Evolutionary conservation across 2,888 invertebrate genomes (phyloP).

Genomic region (Laspeyria flexula): DNA sequence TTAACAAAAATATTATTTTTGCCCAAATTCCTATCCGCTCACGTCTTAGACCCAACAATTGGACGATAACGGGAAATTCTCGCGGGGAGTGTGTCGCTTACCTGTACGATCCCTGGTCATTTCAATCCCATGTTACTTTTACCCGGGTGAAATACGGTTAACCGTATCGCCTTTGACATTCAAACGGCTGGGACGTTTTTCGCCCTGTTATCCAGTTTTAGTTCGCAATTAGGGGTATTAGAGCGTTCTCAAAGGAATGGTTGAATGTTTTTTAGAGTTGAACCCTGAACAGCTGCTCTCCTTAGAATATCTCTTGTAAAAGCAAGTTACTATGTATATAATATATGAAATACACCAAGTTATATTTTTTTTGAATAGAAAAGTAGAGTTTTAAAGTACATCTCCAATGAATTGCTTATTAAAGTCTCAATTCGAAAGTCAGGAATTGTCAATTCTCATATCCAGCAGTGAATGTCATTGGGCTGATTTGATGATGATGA

Average conservation of each 20-base stretch:
- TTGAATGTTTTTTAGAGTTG: conserved; percentile 6
- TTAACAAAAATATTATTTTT: background rate
- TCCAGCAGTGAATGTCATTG: too few species aligned
- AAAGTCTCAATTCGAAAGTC: too few species aligned
- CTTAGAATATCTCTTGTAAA: too few species aligned
- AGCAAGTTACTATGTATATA: too few species aligned
- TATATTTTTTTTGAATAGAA: too few species aligned
- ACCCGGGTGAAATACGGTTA: conserved; percentile 43
- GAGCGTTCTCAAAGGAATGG: conserved; percentile 22
- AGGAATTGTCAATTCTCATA: too few species aligned
- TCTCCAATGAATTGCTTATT: too few species aligned
- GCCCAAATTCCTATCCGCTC: conserved; percentile 5
- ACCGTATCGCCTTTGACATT: conserved; percentile 44
- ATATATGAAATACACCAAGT: too few species aligned
- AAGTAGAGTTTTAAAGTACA: too few species aligned
- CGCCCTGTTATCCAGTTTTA: conserved; percentile 22
- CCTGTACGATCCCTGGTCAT: conserved; percentile 45
- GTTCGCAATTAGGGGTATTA: conserved; percentile 34
- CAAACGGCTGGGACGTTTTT: conserved; percentile 35
- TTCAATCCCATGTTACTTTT: conserved; percentile 45
- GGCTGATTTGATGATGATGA: too few species aligned
- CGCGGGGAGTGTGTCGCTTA: conserved; percentile 41
- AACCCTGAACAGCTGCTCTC: too few species aligned
- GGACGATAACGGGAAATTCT: conserved; percentile 35
- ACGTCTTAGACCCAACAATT: conserved; percentile 11